These are phyloP conservation scores for Drymodes brunneopygia DNA, from an alignment of 2,113 vertebrate genomes.

Conservation along the genomic window DNA sequence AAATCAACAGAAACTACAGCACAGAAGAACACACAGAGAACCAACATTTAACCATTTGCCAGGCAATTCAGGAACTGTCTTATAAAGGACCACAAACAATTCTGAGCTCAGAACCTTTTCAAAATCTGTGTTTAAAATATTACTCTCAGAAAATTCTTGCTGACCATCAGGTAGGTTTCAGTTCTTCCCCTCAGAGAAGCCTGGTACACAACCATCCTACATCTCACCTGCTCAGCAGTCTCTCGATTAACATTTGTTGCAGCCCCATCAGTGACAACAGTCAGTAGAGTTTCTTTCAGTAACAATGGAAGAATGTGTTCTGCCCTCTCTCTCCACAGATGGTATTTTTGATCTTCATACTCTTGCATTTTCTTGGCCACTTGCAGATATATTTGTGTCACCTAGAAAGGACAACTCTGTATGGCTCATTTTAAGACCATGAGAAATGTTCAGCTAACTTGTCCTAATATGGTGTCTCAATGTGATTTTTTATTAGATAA, in stretches of 20 bases:
- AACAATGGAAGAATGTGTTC: slow-evolving; percentile 69
- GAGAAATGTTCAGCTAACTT: background rate
- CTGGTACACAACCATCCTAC: background rate
- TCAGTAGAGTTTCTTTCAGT: slow-evolving; percentile 79
- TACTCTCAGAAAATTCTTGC: background rate
- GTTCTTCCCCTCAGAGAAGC: background rate
- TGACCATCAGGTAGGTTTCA: background rate
- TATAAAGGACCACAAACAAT: background rate
- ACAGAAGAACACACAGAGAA: background rate
- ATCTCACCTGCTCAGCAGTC: slow-evolving; percentile 37
- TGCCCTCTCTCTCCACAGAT: slow-evolving; percentile 70
- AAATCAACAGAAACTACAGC: background rate
- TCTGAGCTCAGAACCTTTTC: background rate
- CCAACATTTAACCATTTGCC: background rate
- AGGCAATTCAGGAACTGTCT: background rate
- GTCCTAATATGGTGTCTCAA: background rate
- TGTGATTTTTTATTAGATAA: background rate
- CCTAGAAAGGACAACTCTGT: slow-evolving; percentile 64
- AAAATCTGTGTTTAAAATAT: background rate
- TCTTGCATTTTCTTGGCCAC: slow-evolving; percentile 75
- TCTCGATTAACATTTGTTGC: background rate
- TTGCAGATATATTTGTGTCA: slow-evolving; percentile 78
- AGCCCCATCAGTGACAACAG: background rate
- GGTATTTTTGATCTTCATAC: slow-evolving; percentile 78
- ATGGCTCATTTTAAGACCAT: background rate